A percentile compares a stretch with the other conserved stretches of the same genome.
Conservation (phyloP, 2,888 invertebrate species). For the Perizoma affinitatum region DNA sequence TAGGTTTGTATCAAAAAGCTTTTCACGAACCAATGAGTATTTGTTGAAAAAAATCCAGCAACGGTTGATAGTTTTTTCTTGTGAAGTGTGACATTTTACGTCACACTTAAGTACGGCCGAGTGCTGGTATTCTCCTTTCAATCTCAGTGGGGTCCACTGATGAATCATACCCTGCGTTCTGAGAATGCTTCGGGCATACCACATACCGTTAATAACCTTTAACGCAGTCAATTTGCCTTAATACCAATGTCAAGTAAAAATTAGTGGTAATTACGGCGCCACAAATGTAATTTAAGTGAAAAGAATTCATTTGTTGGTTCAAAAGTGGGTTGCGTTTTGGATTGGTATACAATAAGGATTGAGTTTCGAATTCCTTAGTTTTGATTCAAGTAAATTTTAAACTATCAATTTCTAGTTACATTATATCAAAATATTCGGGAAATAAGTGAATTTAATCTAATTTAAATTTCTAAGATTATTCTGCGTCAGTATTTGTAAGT, state of each 20-base stretch:
- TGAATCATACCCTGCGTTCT: constrained; percentile 69
- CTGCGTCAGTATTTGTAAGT: neutral
- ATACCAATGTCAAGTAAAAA: constrained; percentile 59
- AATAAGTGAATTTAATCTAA: too few species aligned
- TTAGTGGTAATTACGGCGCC: constrained; percentile 59
- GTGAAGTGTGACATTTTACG: too few species aligned
- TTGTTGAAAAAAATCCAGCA: too few species aligned
- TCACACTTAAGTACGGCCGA: neutral
- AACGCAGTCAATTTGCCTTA: constrained; percentile 58
- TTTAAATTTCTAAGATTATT: too few species aligned
- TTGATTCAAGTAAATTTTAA: neutral
- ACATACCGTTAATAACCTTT: constrained; percentile 69
- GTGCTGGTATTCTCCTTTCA: constrained; percentile 31
- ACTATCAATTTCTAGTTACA: too few species aligned
- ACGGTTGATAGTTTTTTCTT: too few species aligned
- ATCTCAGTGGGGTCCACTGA: constrained; percentile 35
- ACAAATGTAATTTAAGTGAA: constrained; percentile 49
- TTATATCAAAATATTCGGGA: too few species aligned
- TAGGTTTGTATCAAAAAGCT: too few species aligned
- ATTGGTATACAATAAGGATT: constrained; percentile 21
- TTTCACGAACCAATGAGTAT: too few species aligned
- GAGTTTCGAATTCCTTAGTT: constrained; percentile 7
- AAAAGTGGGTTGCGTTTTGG: constrained; percentile 42
- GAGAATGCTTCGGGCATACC: constrained; percentile 52
- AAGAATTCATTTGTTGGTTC: constrained; percentile 50